These are phyloP conservation scores for Ciconia maguari DNA, from an alignment of 2,113 vertebrate species.

Conservation along the genomic window DNA sequence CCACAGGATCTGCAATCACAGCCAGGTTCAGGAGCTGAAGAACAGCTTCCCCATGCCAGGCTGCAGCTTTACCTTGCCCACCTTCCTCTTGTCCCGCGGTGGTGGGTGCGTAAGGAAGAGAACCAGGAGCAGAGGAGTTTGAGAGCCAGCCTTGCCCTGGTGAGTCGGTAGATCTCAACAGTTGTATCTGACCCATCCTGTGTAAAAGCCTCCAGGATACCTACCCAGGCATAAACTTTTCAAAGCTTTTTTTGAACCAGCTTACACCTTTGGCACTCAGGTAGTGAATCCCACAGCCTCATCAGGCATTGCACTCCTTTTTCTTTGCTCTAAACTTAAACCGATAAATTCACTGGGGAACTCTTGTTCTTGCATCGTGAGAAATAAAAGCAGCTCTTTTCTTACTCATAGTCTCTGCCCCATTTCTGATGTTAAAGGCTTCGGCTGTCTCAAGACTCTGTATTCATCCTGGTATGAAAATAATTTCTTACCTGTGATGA, in stretches of 20 bases:
- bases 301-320: not conserved
- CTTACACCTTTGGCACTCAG: not conserved
- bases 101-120: not conserved
- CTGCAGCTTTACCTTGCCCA: not conserved
- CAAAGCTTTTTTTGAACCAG: not conserved
- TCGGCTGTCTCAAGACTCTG: not conserved
- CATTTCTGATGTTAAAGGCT: not conserved
- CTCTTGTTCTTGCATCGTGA: not conserved
- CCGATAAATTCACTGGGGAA: not conserved
- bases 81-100: accelerated
- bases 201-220: not conserved
- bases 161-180: not conserved
- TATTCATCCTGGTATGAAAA: not conserved
- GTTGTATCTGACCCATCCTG: not conserved
- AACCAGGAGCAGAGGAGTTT: not conserved
- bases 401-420: not conserved
- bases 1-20: not conserved
- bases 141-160: not conserved
- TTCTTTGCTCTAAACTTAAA: not conserved
- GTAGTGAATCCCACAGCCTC: not conserved
- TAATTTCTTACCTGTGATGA: not conserved
- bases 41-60: not conserved
- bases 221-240: not conserved
- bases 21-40: not conserved
- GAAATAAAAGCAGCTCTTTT: not conserved